Evolutionary conservation across 1,140 invertebrate genomes (phyloP).

Genomic region (Neodiprion lecontei): DNA sequence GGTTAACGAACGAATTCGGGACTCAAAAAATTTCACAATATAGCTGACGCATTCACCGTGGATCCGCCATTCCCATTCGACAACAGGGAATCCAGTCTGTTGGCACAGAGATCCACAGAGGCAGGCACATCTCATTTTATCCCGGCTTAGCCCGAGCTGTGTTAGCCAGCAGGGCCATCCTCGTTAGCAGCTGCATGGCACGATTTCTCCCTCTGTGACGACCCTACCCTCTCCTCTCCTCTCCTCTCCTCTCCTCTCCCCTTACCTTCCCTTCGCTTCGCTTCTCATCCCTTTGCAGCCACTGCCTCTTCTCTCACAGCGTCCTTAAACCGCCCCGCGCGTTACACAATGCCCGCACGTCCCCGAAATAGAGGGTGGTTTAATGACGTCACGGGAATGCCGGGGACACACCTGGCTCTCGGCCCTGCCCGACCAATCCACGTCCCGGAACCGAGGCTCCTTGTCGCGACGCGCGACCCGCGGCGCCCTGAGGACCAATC

Average conservation of each 20-base stretch:
- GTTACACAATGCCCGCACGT: background rate
- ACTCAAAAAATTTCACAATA: no score
- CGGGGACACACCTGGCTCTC: slow-evolving; percentile 6
- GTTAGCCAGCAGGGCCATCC: background rate
- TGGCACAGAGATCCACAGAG: no score
- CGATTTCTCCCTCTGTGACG: background rate
- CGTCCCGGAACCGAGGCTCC: background rate
- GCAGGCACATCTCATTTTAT: no score
- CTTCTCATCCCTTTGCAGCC: background rate
- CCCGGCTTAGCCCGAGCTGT: background rate
- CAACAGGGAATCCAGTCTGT: no score
- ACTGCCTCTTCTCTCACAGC: background rate
- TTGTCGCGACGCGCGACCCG: background rate
- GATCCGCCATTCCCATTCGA: no score
- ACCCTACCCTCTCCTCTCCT: background rate
- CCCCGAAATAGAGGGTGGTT: slow-evolving; percentile 6
- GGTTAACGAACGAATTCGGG: no score
- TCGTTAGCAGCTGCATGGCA: slow-evolving; percentile 3
- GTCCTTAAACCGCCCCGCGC: background rate
- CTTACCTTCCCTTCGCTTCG: background rate
- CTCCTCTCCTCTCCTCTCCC: background rate
- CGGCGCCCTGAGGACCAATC: background rate
- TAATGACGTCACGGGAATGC: background rate
- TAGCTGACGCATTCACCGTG: no score
- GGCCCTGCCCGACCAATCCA: background rate